Percentiles rank a stretch among this genome's conserved stretches.
Conservation (phyloP, 2,888 invertebrate species). For the Quadroppia sp. region DNA sequence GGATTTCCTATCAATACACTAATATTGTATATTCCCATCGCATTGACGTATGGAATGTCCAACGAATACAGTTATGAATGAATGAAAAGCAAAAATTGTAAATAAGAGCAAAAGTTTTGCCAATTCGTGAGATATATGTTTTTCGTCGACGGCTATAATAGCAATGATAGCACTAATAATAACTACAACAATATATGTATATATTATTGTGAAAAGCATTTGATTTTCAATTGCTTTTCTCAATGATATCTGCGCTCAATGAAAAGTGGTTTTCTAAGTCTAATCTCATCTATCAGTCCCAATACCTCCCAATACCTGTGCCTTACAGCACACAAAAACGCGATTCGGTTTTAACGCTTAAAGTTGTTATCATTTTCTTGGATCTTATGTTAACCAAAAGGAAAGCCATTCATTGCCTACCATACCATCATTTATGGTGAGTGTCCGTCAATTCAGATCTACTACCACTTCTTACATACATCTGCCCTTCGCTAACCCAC, state of each 20-base stretch:
- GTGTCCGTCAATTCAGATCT: not conserved
- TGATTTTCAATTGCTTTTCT: not conserved
- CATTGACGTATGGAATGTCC: not conserved
- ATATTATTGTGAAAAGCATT: not conserved
- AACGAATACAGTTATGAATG: not conserved
- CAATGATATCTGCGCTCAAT: not conserved
- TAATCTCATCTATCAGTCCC: not conserved
- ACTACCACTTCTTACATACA: constrained; percentile 17
- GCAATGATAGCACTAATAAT: not conserved
- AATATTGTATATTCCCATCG: not conserved
- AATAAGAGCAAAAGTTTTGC: too few relatives aligned
- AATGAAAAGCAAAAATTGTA: too few relatives aligned
- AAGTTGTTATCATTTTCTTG: not conserved
- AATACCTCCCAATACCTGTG: not conserved
- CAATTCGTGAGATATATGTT: not conserved
- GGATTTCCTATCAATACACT: not conserved
- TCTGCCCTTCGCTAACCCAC: not conserved
- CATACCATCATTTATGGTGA: not conserved
- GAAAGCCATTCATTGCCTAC: not conserved
- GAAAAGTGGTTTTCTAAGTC: not conserved
- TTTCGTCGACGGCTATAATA: not conserved
- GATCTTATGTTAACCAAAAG: not conserved
- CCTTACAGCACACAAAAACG: too few relatives aligned
- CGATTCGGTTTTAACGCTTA: not conserved
- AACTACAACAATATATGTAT: not conserved